Percentiles rank a stretch among this genome's conserved stretches.
Conservation (phyloP, 1,140 invertebrate species). For the Choristoneura fumiferana region DNA sequence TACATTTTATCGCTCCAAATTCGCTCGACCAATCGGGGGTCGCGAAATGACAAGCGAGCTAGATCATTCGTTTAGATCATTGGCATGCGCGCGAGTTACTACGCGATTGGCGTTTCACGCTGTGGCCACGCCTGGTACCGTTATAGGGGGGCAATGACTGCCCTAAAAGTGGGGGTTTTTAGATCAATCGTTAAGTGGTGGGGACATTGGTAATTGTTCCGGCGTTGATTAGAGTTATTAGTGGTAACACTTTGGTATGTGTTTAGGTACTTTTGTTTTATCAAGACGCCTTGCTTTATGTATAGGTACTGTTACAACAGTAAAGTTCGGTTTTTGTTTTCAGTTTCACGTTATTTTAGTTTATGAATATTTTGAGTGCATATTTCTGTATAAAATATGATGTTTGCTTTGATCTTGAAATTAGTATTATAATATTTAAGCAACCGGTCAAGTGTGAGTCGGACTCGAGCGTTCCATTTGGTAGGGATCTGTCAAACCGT, state of each 20-base stretch:
- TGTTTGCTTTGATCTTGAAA: too few relatives aligned
- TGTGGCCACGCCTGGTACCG: conserved; percentile 69
- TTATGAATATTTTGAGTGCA: too few relatives aligned
- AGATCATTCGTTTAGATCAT: conserved; percentile 71
- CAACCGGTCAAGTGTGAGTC: too few relatives aligned
- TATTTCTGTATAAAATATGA: too few relatives aligned
- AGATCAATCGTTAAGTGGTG: conserved; percentile 49
- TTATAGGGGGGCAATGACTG: conserved; percentile 67
- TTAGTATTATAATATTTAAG: too few relatives aligned
- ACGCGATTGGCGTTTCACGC: conserved; percentile 60
- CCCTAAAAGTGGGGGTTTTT: conserved; percentile 65
- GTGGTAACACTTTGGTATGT: conserved; percentile 4
- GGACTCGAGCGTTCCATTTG: too few relatives aligned
- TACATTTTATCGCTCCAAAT: conserved; percentile 12
- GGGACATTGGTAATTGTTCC: conserved; percentile 61
- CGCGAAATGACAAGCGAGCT: conserved; percentile 69
- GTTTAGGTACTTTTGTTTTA: background rate
- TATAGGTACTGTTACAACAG: too few relatives aligned
- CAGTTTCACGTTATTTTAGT: too few relatives aligned
- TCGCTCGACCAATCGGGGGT: conserved; percentile 55
- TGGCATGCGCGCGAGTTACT: conserved; percentile 45
- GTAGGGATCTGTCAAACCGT: too few relatives aligned
- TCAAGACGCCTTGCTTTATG: too few relatives aligned
- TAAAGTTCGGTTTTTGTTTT: too few relatives aligned
- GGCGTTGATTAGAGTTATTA: conserved; percentile 55